Conservation (phyloP, 2,113 vertebrate species). For the Lamprologus speciosus region DNA sequence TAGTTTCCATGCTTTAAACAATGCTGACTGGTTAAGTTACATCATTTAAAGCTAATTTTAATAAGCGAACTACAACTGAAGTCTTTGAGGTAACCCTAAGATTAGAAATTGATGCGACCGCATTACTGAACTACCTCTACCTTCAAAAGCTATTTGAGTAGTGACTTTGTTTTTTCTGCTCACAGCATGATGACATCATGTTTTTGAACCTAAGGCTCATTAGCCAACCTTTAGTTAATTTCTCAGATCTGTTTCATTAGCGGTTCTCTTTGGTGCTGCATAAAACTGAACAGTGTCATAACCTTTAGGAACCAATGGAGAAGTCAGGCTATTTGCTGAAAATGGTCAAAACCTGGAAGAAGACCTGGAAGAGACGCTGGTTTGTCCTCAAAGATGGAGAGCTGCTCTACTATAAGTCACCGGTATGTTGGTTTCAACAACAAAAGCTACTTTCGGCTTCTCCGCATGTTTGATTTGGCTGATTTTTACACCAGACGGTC, state of each 20-base stretch:
- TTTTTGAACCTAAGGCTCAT: background rate
- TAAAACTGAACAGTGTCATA: background rate
- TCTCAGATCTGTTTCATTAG: background rate
- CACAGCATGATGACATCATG: background rate
- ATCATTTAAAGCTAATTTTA: background rate
- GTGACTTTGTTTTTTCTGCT: background rate
- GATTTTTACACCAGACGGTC: background rate
- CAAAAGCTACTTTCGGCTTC: background rate
- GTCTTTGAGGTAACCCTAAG: background rate
- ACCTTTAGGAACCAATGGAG: conserved; percentile 86
- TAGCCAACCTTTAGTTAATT: background rate
- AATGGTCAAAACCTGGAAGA: conserved; percentile 91
- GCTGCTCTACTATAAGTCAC: conserved; percentile 94
- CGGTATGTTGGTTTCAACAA: conserved; percentile 72
- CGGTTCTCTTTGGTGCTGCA: background rate
- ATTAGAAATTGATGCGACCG: background rate
- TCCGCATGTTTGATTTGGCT: background rate
- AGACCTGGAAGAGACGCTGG: conserved; percentile 95
- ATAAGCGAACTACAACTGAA: background rate
- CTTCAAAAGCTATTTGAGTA: background rate
- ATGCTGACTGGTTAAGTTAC: background rate
- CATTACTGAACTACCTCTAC: background rate
- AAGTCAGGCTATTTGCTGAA: conserved; percentile 97
- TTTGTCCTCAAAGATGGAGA: conserved; percentile 97
- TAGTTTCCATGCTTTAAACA: background rate